phyloP scores from a whole-genome alignment of 2,797 vertebrate species.

The Hydrophis major region DNA sequence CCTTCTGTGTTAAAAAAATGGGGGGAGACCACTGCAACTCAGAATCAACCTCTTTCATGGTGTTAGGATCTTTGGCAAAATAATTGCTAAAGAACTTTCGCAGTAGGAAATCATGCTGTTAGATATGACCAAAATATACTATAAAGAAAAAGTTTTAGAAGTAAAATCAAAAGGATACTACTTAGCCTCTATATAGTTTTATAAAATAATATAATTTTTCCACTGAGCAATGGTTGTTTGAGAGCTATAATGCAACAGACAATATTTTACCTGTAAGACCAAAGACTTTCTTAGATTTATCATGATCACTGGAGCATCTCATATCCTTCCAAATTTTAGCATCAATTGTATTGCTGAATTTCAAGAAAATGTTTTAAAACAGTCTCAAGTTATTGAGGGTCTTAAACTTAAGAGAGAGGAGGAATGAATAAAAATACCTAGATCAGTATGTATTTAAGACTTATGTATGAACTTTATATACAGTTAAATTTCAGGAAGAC shows the following conservation, averaged over 20 bases:
- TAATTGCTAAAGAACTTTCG: constrained; percentile 18
- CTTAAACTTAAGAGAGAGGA: neutral
- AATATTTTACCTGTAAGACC: neutral
- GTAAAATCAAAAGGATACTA: constrained; percentile 42
- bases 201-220: neutral
- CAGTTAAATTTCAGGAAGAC: neutral
- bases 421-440: neutral
- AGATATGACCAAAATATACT: neutral
- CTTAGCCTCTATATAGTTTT: constrained; percentile 27
- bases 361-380: neutral
- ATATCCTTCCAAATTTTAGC: neutral
- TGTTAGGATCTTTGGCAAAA: constrained; percentile 12
- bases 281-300: neutral
- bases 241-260: neutral
- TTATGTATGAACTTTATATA: neutral
- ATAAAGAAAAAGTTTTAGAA: constrained; percentile 46
- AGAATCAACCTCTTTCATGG: neutral
- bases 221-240: neutral
- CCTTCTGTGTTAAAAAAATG: neutral
- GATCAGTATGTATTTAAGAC: neutral
- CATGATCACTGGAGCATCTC: neutral
- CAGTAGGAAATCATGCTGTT: neutral
- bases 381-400: neutral
- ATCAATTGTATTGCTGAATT: neutral
- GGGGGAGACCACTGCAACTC: neutral